Evolutionary conservation across 2,797 vertebrate species (phyloP), one percentile per base, ranked within the genome.

Genomic region (Mastacembelus armatus): DNA sequence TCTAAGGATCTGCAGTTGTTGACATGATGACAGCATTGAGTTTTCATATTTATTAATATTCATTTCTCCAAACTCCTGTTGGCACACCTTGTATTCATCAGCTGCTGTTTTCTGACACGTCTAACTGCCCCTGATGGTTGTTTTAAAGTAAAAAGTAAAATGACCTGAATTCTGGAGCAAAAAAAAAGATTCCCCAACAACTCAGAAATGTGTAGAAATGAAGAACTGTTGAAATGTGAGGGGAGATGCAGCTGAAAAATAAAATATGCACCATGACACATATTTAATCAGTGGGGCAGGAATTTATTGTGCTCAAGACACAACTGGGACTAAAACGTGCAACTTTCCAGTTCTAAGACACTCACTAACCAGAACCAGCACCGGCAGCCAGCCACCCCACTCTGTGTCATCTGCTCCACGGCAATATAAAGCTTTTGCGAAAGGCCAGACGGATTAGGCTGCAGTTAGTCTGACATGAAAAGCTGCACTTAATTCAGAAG

Each of bases 381-480:
- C 18, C 50, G 60, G 55, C 47, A 30, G 45, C 12, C 30, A 15
- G 60, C 54, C 62, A 18, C 33, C 49, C 26, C 15, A 35, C 77
- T 72, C 64, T 10, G 69, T 74, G 77, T 84, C 84, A 68, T 79
- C 72, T 69, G 72, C 65, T 74, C 77, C 27, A 47, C 66, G 70
- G 26, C 54, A 82, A 83, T 70, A 60, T 52, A 64, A 83, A 78
- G 83, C 70, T 14, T 77, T 72, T 36, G 62, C 66, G 63, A 66
- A 68, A 69, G 74, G 71, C 72, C 83, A 84, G 86, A 80, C 63
- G 64, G 84, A 86, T 89, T 79, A 88, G 67, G 63, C 66, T 66
- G 82, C 55, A 70, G 80, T 80, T 74, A 66, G 63, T 52, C 65
- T 33, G 70, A 86, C 87, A 83, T 67, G 78, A 83, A 83, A 87